These are phyloP conservation scores for Remorina albescens DNA, from an alignment of 2,797 vertebrate species.

Conservation along the genomic window DNA sequence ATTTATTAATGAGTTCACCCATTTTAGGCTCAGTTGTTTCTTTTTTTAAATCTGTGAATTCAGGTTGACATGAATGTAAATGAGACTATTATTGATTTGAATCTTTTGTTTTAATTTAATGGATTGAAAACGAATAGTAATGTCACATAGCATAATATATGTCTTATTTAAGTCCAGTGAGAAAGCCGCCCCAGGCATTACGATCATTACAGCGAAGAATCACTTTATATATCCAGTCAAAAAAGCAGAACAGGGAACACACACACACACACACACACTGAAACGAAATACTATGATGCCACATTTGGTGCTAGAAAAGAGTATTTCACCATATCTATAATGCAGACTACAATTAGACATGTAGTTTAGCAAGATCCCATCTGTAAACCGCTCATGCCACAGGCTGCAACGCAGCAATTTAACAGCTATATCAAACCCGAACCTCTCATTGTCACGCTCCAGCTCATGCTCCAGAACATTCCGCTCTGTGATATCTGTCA, in stretches of 20 bases:
- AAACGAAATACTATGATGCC: constrained; percentile 68
- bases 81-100: constrained; percentile 85
- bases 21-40: constrained; percentile 78
- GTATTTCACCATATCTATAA: constrained; percentile 74
- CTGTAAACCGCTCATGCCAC: constrained; percentile 62
- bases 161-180: constrained; percentile 89
- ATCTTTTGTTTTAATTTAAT: constrained; percentile 83
- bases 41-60: constrained; percentile 86
- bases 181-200: constrained; percentile 77
- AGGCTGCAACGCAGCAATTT: constrained; percentile 65
- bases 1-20: constrained; percentile 87
- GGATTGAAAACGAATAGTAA: constrained; percentile 84
- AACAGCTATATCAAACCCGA: constrained; percentile 45
- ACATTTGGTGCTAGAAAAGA: constrained; percentile 80
- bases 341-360: constrained; percentile 73
- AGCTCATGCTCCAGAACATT: constrained; percentile 36
- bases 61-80: constrained; percentile 92
- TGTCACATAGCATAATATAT: constrained; percentile 89
- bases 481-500: constrained; percentile 39
- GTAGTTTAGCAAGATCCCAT: constrained; percentile 56
- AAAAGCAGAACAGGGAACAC: constrained; percentile 69
- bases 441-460: constrained; percentile 37
- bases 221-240: constrained; percentile 77
- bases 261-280: constrained; percentile 49
- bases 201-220: constrained; percentile 72